Base-by-base conservation (phyloP, 1,140 invertebrate genomes). In the Lysiphlebus fabarum region DNA sequence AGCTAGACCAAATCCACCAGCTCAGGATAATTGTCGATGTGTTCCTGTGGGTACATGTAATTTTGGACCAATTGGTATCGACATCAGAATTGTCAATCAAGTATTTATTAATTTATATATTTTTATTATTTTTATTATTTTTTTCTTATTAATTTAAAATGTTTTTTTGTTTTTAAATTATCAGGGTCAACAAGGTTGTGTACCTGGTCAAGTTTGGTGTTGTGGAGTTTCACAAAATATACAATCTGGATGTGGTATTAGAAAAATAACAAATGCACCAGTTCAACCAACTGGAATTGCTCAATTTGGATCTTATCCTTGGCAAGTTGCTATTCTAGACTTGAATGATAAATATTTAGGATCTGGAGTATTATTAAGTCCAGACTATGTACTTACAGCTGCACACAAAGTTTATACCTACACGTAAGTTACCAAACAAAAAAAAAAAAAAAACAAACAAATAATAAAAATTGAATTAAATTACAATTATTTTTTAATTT, bases 381-480 rank as follows among this genome's bases (percentile, higher is more conserved):
- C 77, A 10, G 77, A 82, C 17, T 83, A 88, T 68, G 83, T 90
- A 6, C 66, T 90, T 2, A 90, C 88, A 4, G 87, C 82, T 2
- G 87, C 86, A 26, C 88, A 90, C 67, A 85, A 87, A 70, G 76
- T 90, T 38, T 67, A 77, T 34, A 64, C 79, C 51, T 83, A 84
- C 57, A 64, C 78, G 86, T 88, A 77, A 85, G 83, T 81, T 37
- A 7, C 26, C 7, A 5, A 36, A 12, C 37, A 53, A 17, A 54
- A 38, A 36, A 37, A 49, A n/a, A n/a, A 8, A n/a, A 5, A 8
- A 36, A 33, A 12, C 43, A 3, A 41, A 45, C 14, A 47, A 14
- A 14, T 44, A 54, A 34, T 50, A 58, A 57, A 37, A 33, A 42
- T 26, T n/a, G 36, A 36, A 33, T 9, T 41, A 49, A 45, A 45